These are phyloP conservation scores for Octonoba sinensis DNA, from an alignment of 2,888 invertebrate species.

Conservation along the genomic window DNA sequence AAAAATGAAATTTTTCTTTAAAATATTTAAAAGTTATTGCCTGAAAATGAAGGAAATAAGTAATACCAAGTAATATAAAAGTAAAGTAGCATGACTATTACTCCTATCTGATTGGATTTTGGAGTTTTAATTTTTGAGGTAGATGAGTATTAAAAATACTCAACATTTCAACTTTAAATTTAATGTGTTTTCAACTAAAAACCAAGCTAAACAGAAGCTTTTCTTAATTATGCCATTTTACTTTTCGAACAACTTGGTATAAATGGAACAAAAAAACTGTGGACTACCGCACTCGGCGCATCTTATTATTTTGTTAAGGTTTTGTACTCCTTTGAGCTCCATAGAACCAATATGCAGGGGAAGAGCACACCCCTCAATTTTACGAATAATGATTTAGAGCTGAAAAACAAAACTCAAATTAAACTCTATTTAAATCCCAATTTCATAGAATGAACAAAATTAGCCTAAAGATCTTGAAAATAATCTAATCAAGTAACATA, in stretches of 20 bases:
- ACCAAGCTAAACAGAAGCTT: not conserved
- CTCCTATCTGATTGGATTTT: too few relatives aligned
- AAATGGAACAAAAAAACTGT: constrained; percentile 43
- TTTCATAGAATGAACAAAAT: constrained; percentile 8
- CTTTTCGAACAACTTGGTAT: constrained; percentile 9
- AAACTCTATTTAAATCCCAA: constrained; percentile 29
- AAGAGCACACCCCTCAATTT: constrained; percentile 34
- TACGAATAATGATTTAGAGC: constrained; percentile 46
- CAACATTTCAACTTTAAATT: too few relatives aligned
- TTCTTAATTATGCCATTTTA: not conserved
- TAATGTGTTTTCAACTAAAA: not conserved
- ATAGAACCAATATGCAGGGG: constrained; percentile 36
- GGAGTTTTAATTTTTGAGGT: too few relatives aligned
- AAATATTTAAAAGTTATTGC: not conserved
- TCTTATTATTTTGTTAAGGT: constrained; percentile 38
- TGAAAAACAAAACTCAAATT: constrained; percentile 53
- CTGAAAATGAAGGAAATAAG: constrained; percentile 5
- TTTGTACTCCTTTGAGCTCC: constrained; percentile 54
- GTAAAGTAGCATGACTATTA: constrained; percentile 17
- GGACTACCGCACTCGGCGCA: constrained; percentile 43
- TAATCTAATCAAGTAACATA: not conserved
- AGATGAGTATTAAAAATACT: too few relatives aligned
- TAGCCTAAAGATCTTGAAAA: not conserved
- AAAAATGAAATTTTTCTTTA: not conserved
- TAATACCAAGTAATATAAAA: constrained; percentile 9